Evolutionary conservation across 2,113 vertebrate species (phyloP).

Genomic region (Scophthalmus maximus): DNA sequence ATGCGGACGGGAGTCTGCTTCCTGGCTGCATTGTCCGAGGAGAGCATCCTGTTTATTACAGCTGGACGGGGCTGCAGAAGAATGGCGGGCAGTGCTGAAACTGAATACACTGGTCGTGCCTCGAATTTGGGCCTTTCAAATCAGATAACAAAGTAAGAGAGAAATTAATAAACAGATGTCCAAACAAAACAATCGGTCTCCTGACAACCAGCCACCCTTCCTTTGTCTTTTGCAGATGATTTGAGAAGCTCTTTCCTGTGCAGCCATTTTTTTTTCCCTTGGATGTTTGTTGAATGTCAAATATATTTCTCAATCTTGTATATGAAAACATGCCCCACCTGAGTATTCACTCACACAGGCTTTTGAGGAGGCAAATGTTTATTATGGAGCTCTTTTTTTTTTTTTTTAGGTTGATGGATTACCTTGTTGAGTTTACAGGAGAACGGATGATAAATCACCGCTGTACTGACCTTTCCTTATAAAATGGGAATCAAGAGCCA

Average conservation of each 20-base stretch:
- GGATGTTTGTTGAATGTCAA: constrained; percentile 33
- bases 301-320: constrained; percentile 42
- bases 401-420: constrained; percentile 70
- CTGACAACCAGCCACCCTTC: constrained; percentile 7
- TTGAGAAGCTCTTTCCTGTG: constrained; percentile 12
- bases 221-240: constrained; percentile 25
- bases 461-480: constrained; percentile 74
- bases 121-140: constrained; percentile 33
- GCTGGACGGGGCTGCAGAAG: constrained; percentile 50
- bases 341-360: constrained; percentile 51
- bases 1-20: constrained; percentile 47
- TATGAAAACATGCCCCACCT: constrained; percentile 35
- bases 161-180: constrained; percentile 59
- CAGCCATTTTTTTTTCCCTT: constrained; percentile 6
- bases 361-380: constrained; percentile 58
- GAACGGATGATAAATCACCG: constrained; percentile 75
- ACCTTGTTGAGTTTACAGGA: constrained; percentile 72
- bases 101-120: constrained; percentile 5
- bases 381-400: constrained; percentile 54
- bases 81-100: constrained; percentile 41
- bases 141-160: constrained; percentile 19
- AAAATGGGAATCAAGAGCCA: constrained; percentile 72
- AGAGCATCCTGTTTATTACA: constrained; percentile 78
- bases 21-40: constrained; percentile 74
- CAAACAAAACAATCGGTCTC: constrained; percentile 39